Evolutionary conservation across 2,113 vertebrate genomes (phyloP).

Genomic region (Anolis carolinensis): DNA sequence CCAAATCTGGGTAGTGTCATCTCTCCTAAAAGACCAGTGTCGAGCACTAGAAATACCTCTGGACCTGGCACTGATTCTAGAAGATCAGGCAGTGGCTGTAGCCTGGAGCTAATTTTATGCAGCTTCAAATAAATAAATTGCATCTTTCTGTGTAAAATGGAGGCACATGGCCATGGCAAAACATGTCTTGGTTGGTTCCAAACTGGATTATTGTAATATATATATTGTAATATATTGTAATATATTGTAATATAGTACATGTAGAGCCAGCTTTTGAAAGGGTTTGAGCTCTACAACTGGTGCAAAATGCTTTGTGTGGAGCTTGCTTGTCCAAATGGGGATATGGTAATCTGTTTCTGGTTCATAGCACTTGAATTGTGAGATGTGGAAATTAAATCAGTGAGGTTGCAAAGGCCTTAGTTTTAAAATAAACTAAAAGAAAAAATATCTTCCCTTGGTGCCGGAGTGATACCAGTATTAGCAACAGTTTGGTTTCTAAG

Average conservation of each 20-base stretch:
- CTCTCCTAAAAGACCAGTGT: neutral
- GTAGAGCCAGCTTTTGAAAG: neutral
- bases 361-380: no score
- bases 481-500: no score
- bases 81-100: neutral
- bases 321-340: no score
- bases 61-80: neutral
- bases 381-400: no score
- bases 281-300: neutral
- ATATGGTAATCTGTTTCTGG: no score
- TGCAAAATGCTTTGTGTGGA: neutral
- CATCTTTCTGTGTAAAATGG: neutral
- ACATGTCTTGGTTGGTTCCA: neutral
- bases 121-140: neutral
- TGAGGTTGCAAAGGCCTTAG: no score
- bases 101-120: neutral
- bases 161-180: neutral
- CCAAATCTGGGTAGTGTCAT: no score
- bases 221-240: no score
- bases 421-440: no score
- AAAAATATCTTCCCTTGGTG: no score
- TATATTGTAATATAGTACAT: neutral
- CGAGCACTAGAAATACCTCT: neutral
- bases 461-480: no score
- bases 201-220: neutral